Evolutionary conservation across 2,888 invertebrate genomes (phyloP), one percentile per base, ranked within the genome.

Genomic region (Eupsilia transversa): DNA sequence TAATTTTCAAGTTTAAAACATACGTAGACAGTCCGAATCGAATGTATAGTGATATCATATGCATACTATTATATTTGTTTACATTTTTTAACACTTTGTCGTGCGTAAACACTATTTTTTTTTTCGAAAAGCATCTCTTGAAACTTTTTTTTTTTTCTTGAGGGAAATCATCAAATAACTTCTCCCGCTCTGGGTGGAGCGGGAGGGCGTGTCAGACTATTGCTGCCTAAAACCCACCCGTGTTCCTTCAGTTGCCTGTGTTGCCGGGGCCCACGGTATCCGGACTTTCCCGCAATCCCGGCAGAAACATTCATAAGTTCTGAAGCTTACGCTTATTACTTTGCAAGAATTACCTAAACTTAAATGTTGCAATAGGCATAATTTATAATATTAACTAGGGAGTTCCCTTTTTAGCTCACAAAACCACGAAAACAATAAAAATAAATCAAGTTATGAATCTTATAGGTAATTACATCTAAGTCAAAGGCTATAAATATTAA

Each of bases 1-100:
- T 49, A 63, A 10, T 41, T 57, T 59, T 77, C 63, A 30, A 77
- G 71, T 63, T 52, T 63, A 78, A 78, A 78, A 71, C 56, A 78
- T 14, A 77, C 46, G 3, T 46, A 38, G n/a, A 54, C 38, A 33
- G 23, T 33, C 17, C 14, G 9, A 70, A n/a, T 38, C 17, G 14
- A 77, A 69, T 61, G 54, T 77, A 52, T 69, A 75, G 46, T 52
- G 74, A 54, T 74, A 41, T 59, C 59, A 67, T 46, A 5, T 20
- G 3, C 20, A 27, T 23, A 46, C 5, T 60, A 49, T n/a, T 77
- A 5, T 38, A 56, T 78, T 52, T 71, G 9, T 71, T 70, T 33
- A 69, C 9, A 1, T 77, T 33, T 35, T 30, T 35, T 17, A 35
- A 43, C 17, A 27, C 17, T 54, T 23, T 7, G 27, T 43, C 27